Base-by-base conservation (phyloP, 2,113 vertebrate species). In the Mastomys coucha region DNA sequence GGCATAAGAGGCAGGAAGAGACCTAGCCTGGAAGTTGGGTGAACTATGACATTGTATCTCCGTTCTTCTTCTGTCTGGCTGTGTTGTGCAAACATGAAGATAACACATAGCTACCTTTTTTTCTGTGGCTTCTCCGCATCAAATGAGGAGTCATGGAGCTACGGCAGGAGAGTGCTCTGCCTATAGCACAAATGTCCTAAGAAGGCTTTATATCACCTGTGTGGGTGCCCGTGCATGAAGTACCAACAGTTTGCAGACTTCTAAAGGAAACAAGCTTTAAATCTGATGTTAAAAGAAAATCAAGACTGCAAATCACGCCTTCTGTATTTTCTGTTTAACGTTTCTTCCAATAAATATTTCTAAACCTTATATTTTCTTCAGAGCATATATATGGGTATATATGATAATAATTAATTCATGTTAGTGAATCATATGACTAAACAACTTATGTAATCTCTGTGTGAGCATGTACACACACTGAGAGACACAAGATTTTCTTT, bases 41-140 rank as follows among this genome's bases (percentile, higher is more conserved):
- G 9, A 9, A 22, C 2, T 81, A 13, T 49, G n/a, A 90, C 78
- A 42, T 78, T 24, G 22, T 8, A 9, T n/a, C 17, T 72, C 2
- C 2, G 2, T 9, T 36, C 45, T 2, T 8, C 0, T 2, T 14
- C 31, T 39, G 39, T 1, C 24, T 51, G 33, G 2, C 26, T 69
- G 51, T 60, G 11, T 49, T 77, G 33, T 26, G 56, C 26, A n/a
- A 5, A 24, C 19, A 26, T 63, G n/a, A 75, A 49, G 69, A 31
- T 82, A 60, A 72, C 0, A 5, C 69, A 16, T 0, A 1, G 2
- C 45, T 49, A 17, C 0, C 22, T 11, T 39, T 39, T 39, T n/a
- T 36, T n/a, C 31, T 22, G 14, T 28, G 20, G 7, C 7, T 14
- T 49, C 20, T 7, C 22, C 56, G 17, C 16, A 45, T 75, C 45